Base-by-base conservation (phyloP, 1,140 invertebrate genomes). In the Pteromalus puparum region DNA sequence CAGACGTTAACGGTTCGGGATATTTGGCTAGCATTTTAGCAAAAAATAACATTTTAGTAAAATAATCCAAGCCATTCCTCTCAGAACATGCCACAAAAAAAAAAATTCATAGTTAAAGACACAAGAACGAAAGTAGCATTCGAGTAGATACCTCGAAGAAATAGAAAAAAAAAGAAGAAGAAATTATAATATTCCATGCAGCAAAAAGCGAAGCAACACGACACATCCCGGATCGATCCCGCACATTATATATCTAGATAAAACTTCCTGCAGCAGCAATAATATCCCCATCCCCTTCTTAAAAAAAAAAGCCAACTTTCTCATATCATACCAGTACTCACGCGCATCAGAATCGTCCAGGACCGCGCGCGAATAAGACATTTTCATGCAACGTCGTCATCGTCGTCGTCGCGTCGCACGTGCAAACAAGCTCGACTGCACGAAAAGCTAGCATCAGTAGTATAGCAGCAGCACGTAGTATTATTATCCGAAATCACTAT, bases 381-480 rank as follows among this genome's bases (percentile, higher is more conserved):
- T 74, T 74, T 42, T 18, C 72, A 53, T 53, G 74, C 74, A 53
- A 76, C 67, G 26, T 3, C 65, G 46, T 70, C 67, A 26, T 65
- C 67, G 67, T 28, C 67, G 10, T n/a, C 67, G 24, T 26, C 67
- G 74, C 15, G 9, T 3, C n/a, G 21, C 74, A 10, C n/a, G 38
- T 46, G 21, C 74, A 75, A 18, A 75, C 6, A 75, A 13, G 42
- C n/a, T 30, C 34, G 5, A 30, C 12, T 24, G 38, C 67, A 68
- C 67, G 67, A 70, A 30, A 70, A 70, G 68, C 26, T 3, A n/a
- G n/a, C n/a, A n/a, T n/a, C n/a, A n/a, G n/a, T 3, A 7, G 4
- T 10, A 48, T 48, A 48, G 65, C 65, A 21, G 3, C 61, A 10
- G 18, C 61, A 24, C 38, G 38, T 10, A 10, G 28, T 21, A 74